Evolutionary conservation across 2,113 vertebrate species (phyloP), one percentile per base, ranked within the genome.

Genomic region (Panurus biarmicus): DNA sequence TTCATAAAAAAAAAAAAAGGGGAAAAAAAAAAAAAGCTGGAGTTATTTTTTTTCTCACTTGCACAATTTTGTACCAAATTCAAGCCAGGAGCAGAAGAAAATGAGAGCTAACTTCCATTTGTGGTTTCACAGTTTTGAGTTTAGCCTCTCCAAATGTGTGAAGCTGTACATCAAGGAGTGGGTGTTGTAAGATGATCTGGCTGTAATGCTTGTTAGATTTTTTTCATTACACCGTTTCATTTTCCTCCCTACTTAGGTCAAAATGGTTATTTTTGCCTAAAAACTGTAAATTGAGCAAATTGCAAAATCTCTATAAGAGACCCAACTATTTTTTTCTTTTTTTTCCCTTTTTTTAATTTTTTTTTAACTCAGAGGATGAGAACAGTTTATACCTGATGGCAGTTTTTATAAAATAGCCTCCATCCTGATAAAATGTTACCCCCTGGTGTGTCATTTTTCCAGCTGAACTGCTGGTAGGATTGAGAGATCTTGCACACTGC

Each of bases 361-460:
- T 69, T 62, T 70, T 84, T 77, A 80, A 62, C 89, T 94, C 45
- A 13, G 92, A 72, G 86, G 75, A 91, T 93, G 45, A 80, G 92
- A 95, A 65, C 84, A 62, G 89, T 93, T 97, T 95, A 95, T 94
- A 97, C 91, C 91, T 97, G 95, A 87, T 90, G 87, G 92, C 95
- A 89, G 87, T 92, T 97, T 96, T 96, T 97, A 95, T 95, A 95
- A 96, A 96, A 97, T 92, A 97, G 95, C 86, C 89, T 96, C 96
- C 95, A 91, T 97, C 91, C 91, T 94, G 93, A 96, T 96, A 97
- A 97, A 97, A 97, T 97, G 96, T 96, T 96, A 97, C 94, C 95
- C 95, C 94, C 93, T 67, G 51, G 89, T 96, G 96, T 94, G 92
- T 82, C 81, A 58, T 96, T 96, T 97, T 95, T 96, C 96, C 96